Base-by-base conservation (phyloP, 1,140 invertebrate species). In the Fopius arisanus region DNA sequence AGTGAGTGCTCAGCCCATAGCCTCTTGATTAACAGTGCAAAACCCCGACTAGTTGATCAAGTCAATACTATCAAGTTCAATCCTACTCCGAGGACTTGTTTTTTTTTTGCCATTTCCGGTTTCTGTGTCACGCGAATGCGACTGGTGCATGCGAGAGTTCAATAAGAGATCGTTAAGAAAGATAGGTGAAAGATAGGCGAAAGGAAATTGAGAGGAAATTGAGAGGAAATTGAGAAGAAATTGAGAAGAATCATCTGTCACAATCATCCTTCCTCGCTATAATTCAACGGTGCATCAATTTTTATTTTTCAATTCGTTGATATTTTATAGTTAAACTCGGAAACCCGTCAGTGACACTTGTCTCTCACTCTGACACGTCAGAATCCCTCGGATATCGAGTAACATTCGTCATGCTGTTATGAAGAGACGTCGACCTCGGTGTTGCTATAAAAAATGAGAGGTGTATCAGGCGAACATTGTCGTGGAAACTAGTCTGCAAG, bases 401-500 rank as follows among this genome's bases (percentile, higher is more conserved):
- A 80, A 81, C 81, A 81, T 82, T 80, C 79, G 83, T 83, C 80
- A 83, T 82, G 82, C 79, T 82, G 74, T 70, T 31, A 69, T 78
- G 80, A 77, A 80, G 78, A 84, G 81, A 81, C 83, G 78, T 82
- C 81, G 81, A 83, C 80, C 83, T 80, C 81, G 70, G 59, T 54
- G 71, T 73, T 51, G 65, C 51, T 31, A 29, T 12, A n/a, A 41
- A 43, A 68, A 28, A 31, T 31, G 29, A 37, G 26, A 33, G 26
- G 29, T n/a, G 29, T 33, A 65, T 65, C 26, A 65, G 28, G 14
- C 29, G 26, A n/a, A 65, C 28, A 65, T 65, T 65, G 62, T 65
- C 62, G 29, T 54, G 62, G 3, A 67, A 77, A 74, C 72, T 68
- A 68, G 67, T 70, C n/a, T 66, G 73, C 19, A 28, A 66, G 41